phyloP scores from a whole-genome alignment of 2,888 invertebrate species.

The Agonopterix arenella region DNA sequence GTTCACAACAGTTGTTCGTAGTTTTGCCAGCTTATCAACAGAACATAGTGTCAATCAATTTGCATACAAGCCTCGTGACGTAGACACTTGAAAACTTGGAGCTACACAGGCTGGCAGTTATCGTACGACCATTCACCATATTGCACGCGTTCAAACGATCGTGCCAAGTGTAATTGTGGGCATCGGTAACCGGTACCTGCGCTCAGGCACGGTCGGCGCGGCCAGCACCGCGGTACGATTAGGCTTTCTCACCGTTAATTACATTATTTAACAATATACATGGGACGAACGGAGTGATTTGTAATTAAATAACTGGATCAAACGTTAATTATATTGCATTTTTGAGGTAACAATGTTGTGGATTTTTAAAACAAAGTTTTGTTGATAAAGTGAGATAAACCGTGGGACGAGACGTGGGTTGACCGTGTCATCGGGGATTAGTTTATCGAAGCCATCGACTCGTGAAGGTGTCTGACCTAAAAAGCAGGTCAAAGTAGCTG shows the following conservation, averaged over 20 bases:
- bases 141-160: constrained; percentile 10
- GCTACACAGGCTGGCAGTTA: constrained; percentile 9
- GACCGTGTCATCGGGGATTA: constrained; percentile 2
- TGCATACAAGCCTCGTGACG: constrained; percentile 8
- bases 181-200: background rate
- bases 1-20: too few species aligned
- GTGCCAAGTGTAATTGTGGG: background rate
- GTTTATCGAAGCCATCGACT: background rate
- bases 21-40: constrained; percentile 1
- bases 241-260: too few species aligned
- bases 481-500: background rate
- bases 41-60: constrained; percentile 14
- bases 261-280: too few species aligned
- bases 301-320: too few species aligned
- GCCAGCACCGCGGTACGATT: too few species aligned
- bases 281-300: too few species aligned
- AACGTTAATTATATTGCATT: too few species aligned
- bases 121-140: constrained; percentile 11
- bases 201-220: too few species aligned
- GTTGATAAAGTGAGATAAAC: background rate
- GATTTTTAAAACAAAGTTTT: too few species aligned
- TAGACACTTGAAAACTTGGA: background rate
- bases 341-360: too few species aligned
- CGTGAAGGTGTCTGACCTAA: background rate
- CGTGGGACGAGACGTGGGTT: constrained; percentile 1